Percentiles rank a stretch among this genome's conserved stretches.
phyloP scores from a whole-genome alignment of 2,113 vertebrate species.

The Tragulus kanchil region DNA sequence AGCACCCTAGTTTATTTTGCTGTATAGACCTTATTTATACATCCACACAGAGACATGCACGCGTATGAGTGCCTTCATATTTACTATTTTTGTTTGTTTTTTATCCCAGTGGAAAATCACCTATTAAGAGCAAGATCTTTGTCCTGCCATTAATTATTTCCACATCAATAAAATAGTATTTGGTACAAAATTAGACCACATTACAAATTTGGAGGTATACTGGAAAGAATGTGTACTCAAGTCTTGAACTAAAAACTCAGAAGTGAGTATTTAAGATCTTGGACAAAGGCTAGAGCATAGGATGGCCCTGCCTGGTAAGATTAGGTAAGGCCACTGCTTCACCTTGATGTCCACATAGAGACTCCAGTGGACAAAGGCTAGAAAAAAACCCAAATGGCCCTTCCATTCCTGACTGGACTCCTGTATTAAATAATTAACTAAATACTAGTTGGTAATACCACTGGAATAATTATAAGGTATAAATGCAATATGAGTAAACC shows the following conservation, averaged over 20 bases:
- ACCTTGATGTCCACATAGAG: background rate
- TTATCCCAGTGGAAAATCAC: background rate
- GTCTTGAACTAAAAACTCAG: background rate
- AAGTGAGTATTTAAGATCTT: background rate
- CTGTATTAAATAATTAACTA: background rate
- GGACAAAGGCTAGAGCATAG: background rate
- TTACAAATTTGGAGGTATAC: background rate
- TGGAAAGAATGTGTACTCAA: background rate
- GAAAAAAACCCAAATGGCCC: no score
- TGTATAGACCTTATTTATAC: background rate
- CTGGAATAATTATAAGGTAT: background rate
- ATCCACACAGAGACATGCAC: background rate
- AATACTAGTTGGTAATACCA: background rate
- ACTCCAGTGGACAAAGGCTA: background rate
- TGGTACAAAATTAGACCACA: background rate
- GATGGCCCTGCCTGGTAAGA: background rate
- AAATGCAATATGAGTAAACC: background rate
- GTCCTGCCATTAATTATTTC: background rate
- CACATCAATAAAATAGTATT: background rate
- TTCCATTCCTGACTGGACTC: no score
- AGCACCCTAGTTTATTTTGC: background rate
- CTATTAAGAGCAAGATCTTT: background rate
- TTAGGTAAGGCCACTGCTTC: background rate
- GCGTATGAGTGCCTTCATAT: no score
- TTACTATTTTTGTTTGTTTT: background rate